A percentile compares a stretch with the other conserved stretches of the same genome.
These are phyloP conservation scores for Acrobasis repandana DNA, from an alignment of 2,888 invertebrate genomes.

Conservation along the genomic window DNA sequence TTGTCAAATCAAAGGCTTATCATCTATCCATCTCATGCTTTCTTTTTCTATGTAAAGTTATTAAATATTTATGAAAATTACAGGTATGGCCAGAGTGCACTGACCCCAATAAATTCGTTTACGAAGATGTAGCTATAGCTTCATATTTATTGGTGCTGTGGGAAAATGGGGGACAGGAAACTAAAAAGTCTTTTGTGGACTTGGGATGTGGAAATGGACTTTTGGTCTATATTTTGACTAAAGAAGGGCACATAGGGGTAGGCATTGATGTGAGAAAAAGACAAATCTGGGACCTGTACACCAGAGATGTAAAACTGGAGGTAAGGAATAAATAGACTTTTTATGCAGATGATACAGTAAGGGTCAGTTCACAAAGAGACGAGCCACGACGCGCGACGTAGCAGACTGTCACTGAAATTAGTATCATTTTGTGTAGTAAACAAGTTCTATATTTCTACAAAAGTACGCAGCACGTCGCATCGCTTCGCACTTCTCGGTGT, in stretches of 20 bases:
- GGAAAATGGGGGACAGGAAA: slow-evolving; percentile 81
- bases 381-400: too few species aligned
- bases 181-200: slow-evolving; percentile 90
- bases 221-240: slow-evolving; percentile 91
- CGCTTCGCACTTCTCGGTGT: too few species aligned
- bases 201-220: slow-evolving; percentile 99
- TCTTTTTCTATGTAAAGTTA: too few species aligned
- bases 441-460: too few species aligned
- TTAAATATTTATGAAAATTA: slow-evolving; percentile 36
- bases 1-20: too few species aligned
- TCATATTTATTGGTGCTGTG: slow-evolving; percentile 92
- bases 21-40: too few species aligned
- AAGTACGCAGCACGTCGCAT: too few species aligned
- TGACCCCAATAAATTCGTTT: slow-evolving; percentile 96
- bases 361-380: too few species aligned
- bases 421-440: too few species aligned
- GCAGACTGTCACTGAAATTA: too few species aligned
- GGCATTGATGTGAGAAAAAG: slow-evolving; percentile 94
- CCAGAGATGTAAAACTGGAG: slow-evolving; percentile 84
- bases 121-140: slow-evolving; percentile 98
- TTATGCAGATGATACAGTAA: too few species aligned
- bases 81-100: slow-evolving; percentile 96
- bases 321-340: slow-evolving; percentile 58
- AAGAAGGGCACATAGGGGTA: slow-evolving; percentile 91
- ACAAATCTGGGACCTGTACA: slow-evolving; percentile 94